Evolutionary conservation across 2,888 invertebrate genomes (phyloP).

Genomic region (Apamea anceps): DNA sequence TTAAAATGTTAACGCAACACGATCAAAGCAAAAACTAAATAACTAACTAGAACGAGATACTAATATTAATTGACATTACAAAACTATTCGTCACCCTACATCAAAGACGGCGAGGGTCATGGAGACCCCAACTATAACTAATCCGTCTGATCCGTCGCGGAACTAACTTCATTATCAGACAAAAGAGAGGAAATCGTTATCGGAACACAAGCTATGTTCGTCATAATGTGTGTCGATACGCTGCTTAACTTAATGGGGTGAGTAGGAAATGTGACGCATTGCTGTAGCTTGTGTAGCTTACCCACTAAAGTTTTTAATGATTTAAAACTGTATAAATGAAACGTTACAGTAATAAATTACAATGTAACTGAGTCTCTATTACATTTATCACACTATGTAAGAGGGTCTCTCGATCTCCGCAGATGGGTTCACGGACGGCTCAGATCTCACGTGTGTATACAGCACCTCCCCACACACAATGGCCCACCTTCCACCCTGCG

Average conservation of each 20-base stretch:
- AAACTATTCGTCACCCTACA: constrained; percentile 49
- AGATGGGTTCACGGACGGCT: too few relatives aligned
- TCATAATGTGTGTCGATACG: constrained; percentile 57
- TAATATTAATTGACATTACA: constrained; percentile 48
- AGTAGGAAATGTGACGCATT: constrained; percentile 25
- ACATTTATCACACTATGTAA: too few relatives aligned
- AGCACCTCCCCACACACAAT: too few relatives aligned
- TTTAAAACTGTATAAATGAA: not conserved
- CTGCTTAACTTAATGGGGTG: constrained; percentile 50
- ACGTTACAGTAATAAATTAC: not conserved
- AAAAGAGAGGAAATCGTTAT: constrained; percentile 59
- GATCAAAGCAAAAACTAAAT: constrained; percentile 39
- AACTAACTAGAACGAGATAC: constrained; percentile 14
- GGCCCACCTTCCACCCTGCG: too few relatives aligned
- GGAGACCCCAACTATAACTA: constrained; percentile 51
- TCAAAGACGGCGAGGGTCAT: constrained; percentile 48
- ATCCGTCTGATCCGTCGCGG: constrained; percentile 54
- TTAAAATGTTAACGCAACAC: not conserved
- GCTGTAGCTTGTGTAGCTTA: not conserved
- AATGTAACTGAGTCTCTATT: not conserved
- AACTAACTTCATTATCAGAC: constrained; percentile 60
- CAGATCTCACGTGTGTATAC: too few relatives aligned
- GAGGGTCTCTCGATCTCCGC: too few relatives aligned
- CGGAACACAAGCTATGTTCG: constrained; percentile 47
- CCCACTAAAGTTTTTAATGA: not conserved